phyloP scores from a whole-genome alignment of 2,797 vertebrate species.

The Periparus ater region DNA sequence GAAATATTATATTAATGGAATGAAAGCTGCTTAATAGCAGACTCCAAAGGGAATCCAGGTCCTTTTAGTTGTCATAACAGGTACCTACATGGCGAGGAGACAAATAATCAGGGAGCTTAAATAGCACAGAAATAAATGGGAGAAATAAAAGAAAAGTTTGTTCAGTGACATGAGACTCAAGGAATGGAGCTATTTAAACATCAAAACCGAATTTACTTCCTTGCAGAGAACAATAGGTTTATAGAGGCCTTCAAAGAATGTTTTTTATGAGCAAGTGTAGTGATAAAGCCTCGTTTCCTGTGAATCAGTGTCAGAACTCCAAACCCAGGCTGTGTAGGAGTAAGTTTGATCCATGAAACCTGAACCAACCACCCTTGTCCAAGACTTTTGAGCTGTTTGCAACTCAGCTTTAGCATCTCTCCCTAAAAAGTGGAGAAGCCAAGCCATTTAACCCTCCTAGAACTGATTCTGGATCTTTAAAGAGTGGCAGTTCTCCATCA shows the following conservation, averaged over 20 bases:
- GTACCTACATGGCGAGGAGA: background rate
- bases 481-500: background rate
- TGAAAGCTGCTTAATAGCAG: conserved; percentile 53
- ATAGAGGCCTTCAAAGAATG: background rate
- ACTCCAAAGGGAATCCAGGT: conserved; percentile 54
- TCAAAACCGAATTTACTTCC: background rate
- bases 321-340: background rate
- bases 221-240: background rate
- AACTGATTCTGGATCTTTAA: background rate
- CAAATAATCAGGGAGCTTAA: conserved; percentile 39
- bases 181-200: background rate
- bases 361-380: background rate
- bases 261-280: background rate
- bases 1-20: conserved; percentile 50
- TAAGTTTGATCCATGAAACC: background rate
- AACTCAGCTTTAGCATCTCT: background rate
- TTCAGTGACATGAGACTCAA: background rate
- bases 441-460: background rate
- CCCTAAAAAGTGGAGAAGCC: background rate
- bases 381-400: background rate
- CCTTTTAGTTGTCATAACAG: conserved; percentile 51
- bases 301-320: background rate
- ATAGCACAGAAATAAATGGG: background rate
- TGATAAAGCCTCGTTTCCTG: background rate
- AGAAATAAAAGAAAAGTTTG: conserved; percentile 2